Percentiles rank a stretch among this genome's conserved stretches.
Conservation (phyloP, 2,888 invertebrate species). For the Steinernema carpocapsae region DNA sequence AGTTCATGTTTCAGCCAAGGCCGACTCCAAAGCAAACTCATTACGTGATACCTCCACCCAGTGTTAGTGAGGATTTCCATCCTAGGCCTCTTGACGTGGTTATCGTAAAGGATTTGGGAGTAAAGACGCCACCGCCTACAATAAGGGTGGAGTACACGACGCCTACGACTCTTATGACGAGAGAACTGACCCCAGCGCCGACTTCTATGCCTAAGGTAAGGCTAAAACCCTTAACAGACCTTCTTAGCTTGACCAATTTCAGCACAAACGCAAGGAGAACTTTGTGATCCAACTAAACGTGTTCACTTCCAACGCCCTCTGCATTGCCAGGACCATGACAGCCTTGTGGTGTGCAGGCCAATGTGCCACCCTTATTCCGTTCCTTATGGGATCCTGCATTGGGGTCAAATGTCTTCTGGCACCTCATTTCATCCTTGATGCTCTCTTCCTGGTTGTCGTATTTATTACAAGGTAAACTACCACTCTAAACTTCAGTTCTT, state of each 20-base stretch:
- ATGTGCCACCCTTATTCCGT: constrained; percentile 42
- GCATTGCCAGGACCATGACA: constrained; percentile 43
- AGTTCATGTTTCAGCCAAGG: no score
- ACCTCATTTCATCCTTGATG: constrained; percentile 43
- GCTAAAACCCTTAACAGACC: no score
- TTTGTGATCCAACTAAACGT: constrained; percentile 42
- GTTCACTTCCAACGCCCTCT: constrained; percentile 43
- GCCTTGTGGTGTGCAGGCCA: constrained; percentile 45
- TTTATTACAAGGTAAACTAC: constrained; percentile 47
- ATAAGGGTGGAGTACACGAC: constrained; percentile 14
- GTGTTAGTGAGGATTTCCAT: neutral
- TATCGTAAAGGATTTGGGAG: constrained; percentile 1
- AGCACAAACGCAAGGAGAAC: constrained; percentile 1
- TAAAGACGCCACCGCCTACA: neutral
- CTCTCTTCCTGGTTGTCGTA: constrained; percentile 43
- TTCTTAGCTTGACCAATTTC: neutral
- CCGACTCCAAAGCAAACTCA: neutral
- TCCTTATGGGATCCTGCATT: constrained; percentile 44
- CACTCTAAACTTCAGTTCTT: no score
- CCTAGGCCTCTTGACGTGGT: constrained; percentile 9
- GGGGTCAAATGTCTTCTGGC: constrained; percentile 39
- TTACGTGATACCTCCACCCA: neutral
- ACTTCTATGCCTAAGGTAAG: constrained; percentile 2
- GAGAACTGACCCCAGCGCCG: neutral
- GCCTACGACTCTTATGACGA: neutral